Evolutionary conservation across 2,113 vertebrate genomes (phyloP).

Genomic region (Bos indicus): DNA sequence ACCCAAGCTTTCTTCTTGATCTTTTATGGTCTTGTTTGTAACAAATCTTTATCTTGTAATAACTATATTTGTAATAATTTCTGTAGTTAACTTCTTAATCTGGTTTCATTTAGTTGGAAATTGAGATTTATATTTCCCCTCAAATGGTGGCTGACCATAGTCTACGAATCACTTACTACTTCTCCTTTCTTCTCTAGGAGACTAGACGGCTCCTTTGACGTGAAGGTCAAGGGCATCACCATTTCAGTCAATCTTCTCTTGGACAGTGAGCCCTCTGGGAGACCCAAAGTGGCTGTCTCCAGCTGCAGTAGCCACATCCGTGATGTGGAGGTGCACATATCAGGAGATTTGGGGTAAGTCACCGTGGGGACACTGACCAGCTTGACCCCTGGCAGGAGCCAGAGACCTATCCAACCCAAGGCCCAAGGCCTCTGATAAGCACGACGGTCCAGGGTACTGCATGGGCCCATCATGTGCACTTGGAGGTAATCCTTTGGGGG

Average conservation of each 20-base stretch:
- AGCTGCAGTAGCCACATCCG: constrained; percentile 67
- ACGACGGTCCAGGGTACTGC: fast-evolving
- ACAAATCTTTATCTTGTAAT: background rate
- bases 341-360: constrained; percentile 64
- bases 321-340: background rate
- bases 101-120: background rate
- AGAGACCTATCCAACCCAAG: fast-evolving
- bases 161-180: background rate
- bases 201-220: constrained; percentile 41
- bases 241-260: constrained; percentile 61
- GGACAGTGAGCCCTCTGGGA: constrained; percentile 42
- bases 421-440: background rate
- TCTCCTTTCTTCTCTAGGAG: constrained; percentile 25
- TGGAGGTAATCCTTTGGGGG: background rate
- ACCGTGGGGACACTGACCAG: fast-evolving
- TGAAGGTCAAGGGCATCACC: constrained; percentile 51
- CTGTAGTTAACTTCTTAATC: background rate
- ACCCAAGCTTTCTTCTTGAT: background rate
- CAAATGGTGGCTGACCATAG: background rate
- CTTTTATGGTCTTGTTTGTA: background rate
- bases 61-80: background rate
- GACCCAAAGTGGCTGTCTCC: constrained; percentile 35
- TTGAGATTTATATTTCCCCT: background rate
- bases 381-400: background rate
- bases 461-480: fast-evolving